A percentile compares a stretch with the other conserved stretches of the same genome.
Conservation (phyloP, 1,140 invertebrate species). For the Trachymyrmex cornetzi region DNA sequence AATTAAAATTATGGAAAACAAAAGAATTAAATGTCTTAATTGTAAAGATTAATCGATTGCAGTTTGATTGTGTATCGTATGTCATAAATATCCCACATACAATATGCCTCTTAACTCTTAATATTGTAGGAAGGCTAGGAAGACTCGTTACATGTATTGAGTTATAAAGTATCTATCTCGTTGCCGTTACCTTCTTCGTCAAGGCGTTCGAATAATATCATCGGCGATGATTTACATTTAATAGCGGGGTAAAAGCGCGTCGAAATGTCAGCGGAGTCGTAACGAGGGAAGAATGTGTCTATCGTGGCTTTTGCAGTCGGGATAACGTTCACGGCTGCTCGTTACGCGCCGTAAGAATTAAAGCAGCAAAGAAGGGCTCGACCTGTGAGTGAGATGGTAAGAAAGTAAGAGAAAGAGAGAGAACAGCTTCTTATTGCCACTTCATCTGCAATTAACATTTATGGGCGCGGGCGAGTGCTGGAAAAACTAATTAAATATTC, state of each 20-base stretch:
- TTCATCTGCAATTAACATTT: conserved; percentile 87
- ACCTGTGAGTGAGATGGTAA: not conserved
- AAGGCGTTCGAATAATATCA: conserved; percentile 44
- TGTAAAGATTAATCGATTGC: not conserved
- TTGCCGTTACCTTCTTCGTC: not conserved
- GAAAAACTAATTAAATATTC: conserved; percentile 88
- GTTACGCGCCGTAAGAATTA: conserved; percentile 81
- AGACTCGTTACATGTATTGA: not conserved
- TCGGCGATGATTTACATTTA: conserved; percentile 63
- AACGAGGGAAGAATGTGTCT: conserved; percentile 79
- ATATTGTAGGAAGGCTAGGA: not conserved
- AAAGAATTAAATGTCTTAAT: not conserved
- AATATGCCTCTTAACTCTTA: not conserved
- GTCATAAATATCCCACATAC: not conserved
- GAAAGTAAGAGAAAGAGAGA: conserved; percentile 30
- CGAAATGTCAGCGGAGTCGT: conserved; percentile 66
- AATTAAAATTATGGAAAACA: not conserved
- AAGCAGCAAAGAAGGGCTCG: conserved; percentile 67
- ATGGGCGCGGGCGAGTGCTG: conserved; percentile 82
- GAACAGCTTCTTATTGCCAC: conserved; percentile 85
- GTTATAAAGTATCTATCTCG: conserved; percentile 7
- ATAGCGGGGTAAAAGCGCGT: conserved; percentile 63
- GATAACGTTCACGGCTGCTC: conserved; percentile 77
- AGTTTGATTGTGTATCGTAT: not conserved
- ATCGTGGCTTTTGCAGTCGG: conserved; percentile 76